Evolutionary conservation across 23 tunicate genomes (phyloP), one percentile per base, ranked within the genome.

Genomic region (Oikopleura vanhoeffeni): DNA sequence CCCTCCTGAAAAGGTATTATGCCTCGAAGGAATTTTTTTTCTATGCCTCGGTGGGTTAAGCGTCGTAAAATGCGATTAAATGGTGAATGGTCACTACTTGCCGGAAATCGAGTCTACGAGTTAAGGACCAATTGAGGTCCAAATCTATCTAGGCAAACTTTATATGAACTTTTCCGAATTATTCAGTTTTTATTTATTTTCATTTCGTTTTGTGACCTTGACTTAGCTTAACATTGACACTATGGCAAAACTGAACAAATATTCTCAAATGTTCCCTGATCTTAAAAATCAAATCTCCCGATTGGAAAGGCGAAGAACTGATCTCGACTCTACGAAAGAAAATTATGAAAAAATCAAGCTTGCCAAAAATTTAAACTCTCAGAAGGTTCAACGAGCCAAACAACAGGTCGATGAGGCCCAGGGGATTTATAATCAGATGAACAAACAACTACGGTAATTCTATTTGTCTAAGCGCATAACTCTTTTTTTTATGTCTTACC

Each of bases 251-350:
- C 32, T 71, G 79, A 71, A 18, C 32, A 71, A 18, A 13, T 71
- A 71, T 30, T 71, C 79, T 2, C 34, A 30, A 71, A 71, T 71
- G 79, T 71, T 71, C 32, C 79, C 79, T 2, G 79, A 71, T 18
- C 32, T 71, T 2, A 71, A 71, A 71, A 71, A 71, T 71, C 79
- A 71, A 71, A 71, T 71, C 2, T 18, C 79, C 4, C 79, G 79
- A 71, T 38, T 71, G 3, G 79, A 71, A 71, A 33, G 79, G 32
- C 79, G 79, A 2, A 33, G 79, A 30, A 71, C 32, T 71, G 79
- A 71, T 38, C 79, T 71, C 35, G 79, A 71, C 79, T 71, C 79
- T 33, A 30, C 79, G 32, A 71, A 71, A 30, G 79, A 71, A 18
- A 71, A 30, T 38, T 71, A 13, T 30, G 79, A 71, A 71, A 71